Base-by-base conservation (phyloP, 2,797 vertebrate species). In the Chaetodon trifasciatus region DNA sequence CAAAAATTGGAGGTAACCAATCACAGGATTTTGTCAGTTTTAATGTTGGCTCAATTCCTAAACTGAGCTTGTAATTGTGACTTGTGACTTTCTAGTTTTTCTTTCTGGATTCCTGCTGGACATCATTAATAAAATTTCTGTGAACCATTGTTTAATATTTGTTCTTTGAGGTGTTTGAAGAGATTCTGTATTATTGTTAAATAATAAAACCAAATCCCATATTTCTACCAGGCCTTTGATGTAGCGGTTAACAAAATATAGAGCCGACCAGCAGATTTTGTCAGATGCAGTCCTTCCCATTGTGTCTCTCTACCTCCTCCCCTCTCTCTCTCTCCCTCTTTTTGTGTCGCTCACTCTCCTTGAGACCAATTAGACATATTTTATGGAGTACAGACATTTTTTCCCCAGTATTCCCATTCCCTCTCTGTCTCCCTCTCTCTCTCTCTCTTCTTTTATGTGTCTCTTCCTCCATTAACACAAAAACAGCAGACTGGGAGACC, bases 321-420 rank as follows among this genome's bases (percentile, higher is more conserved):
- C 42, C 35, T 39, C 17, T 21, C 19, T 13, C 23, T 13, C 9
- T 44, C 23, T 21, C 44, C 5, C 10, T 17, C 49, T 64, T 47
- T 70, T n/a, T 64, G 58, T 28, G 16, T 73, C 46, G 50, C 52
- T 52, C 40, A 11, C 83, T 79, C 83, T 88, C 85, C 72, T 68
- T 78, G 85, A 84, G 85, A 90, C 88, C 85, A 91, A 89, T 89
- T 88, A 90, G 73, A 81, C 46, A 79, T 81, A 84, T 73, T 86
- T 86, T 84, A 49, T 78, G 66, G 74, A n/a, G 37, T 70, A 62
- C 28, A 77, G 61, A 81, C 52, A 70, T 79, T 79, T 77, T 76
- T 75, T 28, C 12, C 68, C 39, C 64, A 68, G 46, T 57, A 47
- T 60, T 60, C 47, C 46, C 46, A 52, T 65, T 69, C 8, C 58